Evolutionary conservation across 2,888 invertebrate genomes (phyloP).

Genomic region (Acleris laterana): DNA sequence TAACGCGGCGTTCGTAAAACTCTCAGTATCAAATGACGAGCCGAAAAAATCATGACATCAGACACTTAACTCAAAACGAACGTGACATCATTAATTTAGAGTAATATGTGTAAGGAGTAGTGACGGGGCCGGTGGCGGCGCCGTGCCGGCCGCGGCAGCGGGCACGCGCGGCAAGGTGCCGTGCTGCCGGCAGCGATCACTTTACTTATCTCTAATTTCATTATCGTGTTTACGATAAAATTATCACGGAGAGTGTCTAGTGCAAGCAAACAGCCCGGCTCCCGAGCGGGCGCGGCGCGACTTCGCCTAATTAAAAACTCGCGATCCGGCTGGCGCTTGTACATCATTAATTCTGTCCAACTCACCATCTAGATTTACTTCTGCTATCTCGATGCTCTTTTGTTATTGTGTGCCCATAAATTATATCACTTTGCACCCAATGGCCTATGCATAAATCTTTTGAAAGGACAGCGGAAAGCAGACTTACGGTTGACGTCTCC

Average conservation of each 20-base stretch:
- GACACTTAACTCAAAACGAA: conserved; percentile 48
- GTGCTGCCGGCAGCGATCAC: conserved; percentile 45
- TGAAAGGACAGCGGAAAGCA: conserved; percentile 23
- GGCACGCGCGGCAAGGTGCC: conserved; percentile 21
- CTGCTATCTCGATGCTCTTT: conserved; percentile 58
- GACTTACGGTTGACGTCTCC: conserved; percentile 90
- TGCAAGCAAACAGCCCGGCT: conserved; percentile 41
- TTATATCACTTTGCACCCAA: conserved; percentile 26
- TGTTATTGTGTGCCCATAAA: conserved; percentile 39
- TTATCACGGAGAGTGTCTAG: conserved; percentile 46
- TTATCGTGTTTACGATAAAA: conserved; percentile 54
- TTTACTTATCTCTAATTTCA: conserved; percentile 54
- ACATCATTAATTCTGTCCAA: conserved; percentile 54
- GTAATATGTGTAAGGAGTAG: conserved; percentile 17
- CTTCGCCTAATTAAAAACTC: conserved; percentile 46
- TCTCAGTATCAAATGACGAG: conserved; percentile 56
- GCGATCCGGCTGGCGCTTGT: conserved; percentile 38
- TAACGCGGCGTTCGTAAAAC: conserved; percentile 53
- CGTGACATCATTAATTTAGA: conserved; percentile 67
- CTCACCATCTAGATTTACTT: conserved; percentile 50
- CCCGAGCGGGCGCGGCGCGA: conserved; percentile 39
- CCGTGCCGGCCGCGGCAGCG: conserved; percentile 13
- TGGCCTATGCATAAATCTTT: conserved; percentile 27
- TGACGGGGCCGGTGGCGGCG: neutral
- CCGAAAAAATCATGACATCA: conserved; percentile 68